Evolutionary conservation across 2,797 vertebrate genomes (phyloP), one percentile per base, ranked within the genome.

Genomic region (Sebastes oblongus): DNA sequence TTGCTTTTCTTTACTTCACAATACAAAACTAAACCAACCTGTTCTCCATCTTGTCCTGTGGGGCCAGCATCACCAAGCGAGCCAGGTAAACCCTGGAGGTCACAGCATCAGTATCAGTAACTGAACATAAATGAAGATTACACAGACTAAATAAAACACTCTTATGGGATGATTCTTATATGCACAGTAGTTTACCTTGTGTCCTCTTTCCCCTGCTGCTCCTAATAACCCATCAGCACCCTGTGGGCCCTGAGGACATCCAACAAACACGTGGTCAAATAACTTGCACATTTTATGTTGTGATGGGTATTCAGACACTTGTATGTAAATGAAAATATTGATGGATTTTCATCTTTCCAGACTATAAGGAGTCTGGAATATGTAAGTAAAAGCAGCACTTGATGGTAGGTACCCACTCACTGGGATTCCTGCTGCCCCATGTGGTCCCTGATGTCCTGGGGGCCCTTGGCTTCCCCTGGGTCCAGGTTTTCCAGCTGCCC

Each of bases 21-120:
- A 46, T 22, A 7, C 25, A 20, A 34, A 69, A 66, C 18, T 24
- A 16, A 27, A 91, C 92, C 69, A 84, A 98, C 97, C 97, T 97
- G 97, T 85, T 94, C 92, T 25, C 97, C 97, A 58, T 96, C 95
- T 64, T 95, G 92, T 86, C 97, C 97, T 0, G 61, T 42, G 29
- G 91, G 77, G 1, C 97, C 97, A 0, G 36, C 42, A 13, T 89
- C 94, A n/a, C 97, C 97, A 0, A 83, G 32, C 13, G 67, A 56
- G 24, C 97, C 97, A 2, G 46, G 36, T 8, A 91, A 91, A 30
- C 97, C 97, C 97, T 98, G 79, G 1, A 55, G 10, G 70, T 59
- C 29, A 73, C 2, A 67, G 60, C 52, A 4, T 86, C 9, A 75
- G 56, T 22, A 16, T 65, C 18, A 82, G n/a, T 66, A 34, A 59